Percentiles rank a stretch among this genome's conserved stretches.
phyloP scores from a whole-genome alignment of 2,888 invertebrate species.

The Thecocarcelia acutangulata region DNA sequence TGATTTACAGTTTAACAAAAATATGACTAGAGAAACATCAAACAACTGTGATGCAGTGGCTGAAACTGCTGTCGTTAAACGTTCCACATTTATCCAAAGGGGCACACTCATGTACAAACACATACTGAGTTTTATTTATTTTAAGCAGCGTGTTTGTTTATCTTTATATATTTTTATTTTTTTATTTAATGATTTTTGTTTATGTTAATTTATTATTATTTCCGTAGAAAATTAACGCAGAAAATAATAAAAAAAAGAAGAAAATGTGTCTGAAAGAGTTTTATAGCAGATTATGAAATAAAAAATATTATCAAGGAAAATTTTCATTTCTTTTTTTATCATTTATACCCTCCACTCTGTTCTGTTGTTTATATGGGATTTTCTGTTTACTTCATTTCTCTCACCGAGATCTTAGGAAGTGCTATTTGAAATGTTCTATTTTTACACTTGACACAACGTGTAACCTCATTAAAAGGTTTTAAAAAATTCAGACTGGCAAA shows the following conservation, averaged over 20 bases:
- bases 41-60: slow-evolving; percentile 71
- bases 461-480: no score
- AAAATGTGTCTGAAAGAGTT: background rate
- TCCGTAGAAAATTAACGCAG: slow-evolving; percentile 42
- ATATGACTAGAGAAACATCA: slow-evolving; percentile 72
- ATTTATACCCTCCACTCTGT: background rate
- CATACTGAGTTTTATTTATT: slow-evolving; percentile 69
- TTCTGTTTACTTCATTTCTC: no score
- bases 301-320: no score
- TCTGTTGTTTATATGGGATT: no score
- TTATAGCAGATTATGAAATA: background rate
- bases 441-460: no score
- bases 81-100: slow-evolving; percentile 73
- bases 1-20: slow-evolving; percentile 70
- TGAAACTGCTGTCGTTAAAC: slow-evolving; percentile 71
- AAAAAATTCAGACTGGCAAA: no score
- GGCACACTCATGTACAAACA: slow-evolving; percentile 73
- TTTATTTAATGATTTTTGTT: slow-evolving; percentile 5
- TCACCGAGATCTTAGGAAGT: no score
- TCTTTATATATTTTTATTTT: background rate
- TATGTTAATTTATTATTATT: slow-evolving; percentile 43
- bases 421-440: no score
- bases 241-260: background rate
- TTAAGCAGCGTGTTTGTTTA: background rate
- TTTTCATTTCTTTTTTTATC: background rate